These are phyloP conservation scores for Teleiodes luculella DNA, from an alignment of 2,888 invertebrate species.

Conservation along the genomic window DNA sequence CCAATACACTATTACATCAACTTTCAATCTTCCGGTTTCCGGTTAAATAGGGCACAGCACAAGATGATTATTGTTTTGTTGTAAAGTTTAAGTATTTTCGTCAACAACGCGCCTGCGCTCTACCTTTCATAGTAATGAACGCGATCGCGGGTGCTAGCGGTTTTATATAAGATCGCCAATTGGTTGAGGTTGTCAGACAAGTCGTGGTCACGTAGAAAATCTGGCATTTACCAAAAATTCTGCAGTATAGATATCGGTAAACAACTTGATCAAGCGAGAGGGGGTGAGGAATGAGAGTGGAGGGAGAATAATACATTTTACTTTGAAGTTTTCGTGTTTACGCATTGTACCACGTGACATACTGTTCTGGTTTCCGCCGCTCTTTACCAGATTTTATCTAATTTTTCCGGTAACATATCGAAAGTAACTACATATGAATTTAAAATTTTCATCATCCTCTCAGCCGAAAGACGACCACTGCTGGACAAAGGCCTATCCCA, in stretches of 20 bases:
- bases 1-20: constrained; percentile 29
- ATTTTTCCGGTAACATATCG: too few species aligned
- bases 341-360: too few species aligned
- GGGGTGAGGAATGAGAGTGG: too few species aligned
- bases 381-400: too few species aligned
- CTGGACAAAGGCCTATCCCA: too few species aligned
- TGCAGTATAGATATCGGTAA: too few species aligned
- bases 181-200: constrained; percentile 14
- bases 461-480: too few species aligned
- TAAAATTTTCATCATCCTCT: too few species aligned
- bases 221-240: background rate
- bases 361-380: too few species aligned
- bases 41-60: constrained; percentile 31
- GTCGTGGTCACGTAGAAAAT: background rate
- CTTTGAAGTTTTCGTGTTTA: too few species aligned
- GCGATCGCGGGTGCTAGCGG: constrained; percentile 49
- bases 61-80: constrained; percentile 27
- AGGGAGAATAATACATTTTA: too few species aligned
- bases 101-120: constrained; percentile 51
- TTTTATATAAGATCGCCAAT: constrained; percentile 68
- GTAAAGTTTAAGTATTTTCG: constrained; percentile 30
- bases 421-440: too few species aligned
- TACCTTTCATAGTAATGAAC: constrained; percentile 53
- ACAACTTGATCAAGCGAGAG: constrained; percentile 52
- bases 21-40: constrained; percentile 13